phyloP scores from a whole-genome alignment of 1,140 invertebrate genomes.

The Brachionus rotundiformis region DNA sequence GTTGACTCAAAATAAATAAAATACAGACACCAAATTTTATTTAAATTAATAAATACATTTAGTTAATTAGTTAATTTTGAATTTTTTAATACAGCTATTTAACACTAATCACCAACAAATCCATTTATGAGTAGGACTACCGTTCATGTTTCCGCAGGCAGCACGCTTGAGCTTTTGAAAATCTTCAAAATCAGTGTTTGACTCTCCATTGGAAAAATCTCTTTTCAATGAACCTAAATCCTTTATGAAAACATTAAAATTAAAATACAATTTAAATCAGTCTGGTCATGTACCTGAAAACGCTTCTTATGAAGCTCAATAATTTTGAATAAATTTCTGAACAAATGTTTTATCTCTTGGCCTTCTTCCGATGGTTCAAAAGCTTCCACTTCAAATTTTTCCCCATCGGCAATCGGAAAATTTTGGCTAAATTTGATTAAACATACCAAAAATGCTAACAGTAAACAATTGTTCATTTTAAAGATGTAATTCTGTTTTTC shows the following conservation, averaged over 20 bases:
- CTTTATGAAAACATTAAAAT: too few species aligned
- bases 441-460: neutral
- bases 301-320: neutral
- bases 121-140: constrained; percentile 40
- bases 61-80: too few species aligned
- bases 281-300: too few species aligned
- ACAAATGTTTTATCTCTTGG: neutral
- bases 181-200: neutral
- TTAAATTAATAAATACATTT: too few species aligned
- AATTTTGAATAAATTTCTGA: neutral
- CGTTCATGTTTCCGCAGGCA: constrained; percentile 32
- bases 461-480: neutral
- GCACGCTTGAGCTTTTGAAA: neutral
- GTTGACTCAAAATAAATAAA: too few species aligned
- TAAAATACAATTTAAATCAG: too few species aligned
- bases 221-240: neutral
- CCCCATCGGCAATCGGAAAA: neutral
- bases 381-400: neutral
- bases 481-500: neutral
- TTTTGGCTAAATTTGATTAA: neutral
- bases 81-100: too few species aligned
- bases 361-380: neutral
- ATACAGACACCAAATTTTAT: too few species aligned
- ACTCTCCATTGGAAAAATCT: neutral
- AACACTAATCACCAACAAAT: constrained; percentile 11